A percentile compares a stretch with the other conserved stretches of the same genome.
Evolutionary conservation across 2,797 vertebrate species (phyloP).

Genomic region (Molossus alvarezi): DNA sequence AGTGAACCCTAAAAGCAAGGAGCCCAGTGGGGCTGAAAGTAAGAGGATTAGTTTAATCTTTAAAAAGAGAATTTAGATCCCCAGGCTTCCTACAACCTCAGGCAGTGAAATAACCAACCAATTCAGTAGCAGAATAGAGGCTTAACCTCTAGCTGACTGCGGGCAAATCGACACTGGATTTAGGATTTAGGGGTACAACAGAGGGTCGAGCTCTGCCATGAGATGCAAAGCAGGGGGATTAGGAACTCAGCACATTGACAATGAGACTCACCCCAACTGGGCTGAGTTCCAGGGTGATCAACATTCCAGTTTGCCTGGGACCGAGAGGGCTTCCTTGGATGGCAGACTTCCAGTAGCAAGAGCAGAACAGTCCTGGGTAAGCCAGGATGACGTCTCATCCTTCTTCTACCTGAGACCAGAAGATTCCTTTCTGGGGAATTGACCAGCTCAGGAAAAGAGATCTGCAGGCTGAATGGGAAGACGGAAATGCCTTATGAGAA

Average conservation of each 20-base stretch:
- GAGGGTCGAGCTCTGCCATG: background rate
- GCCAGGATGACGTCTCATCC: background rate
- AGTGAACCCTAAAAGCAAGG: background rate
- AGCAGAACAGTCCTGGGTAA: background rate
- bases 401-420: background rate
- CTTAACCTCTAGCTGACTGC: background rate
- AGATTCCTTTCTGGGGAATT: background rate
- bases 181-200: background rate
- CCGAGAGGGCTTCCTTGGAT: background rate
- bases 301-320: background rate
- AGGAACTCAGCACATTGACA: background rate
- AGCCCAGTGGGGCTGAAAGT: background rate
- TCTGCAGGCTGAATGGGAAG: rapidly evolving
- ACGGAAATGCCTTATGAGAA: background rate
- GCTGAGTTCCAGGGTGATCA: background rate
- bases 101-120: background rate
- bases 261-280: background rate
- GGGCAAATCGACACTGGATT: background rate
- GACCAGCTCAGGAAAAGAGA: background rate
- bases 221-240: background rate
- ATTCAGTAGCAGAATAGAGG: background rate
- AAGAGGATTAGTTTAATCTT: background rate
- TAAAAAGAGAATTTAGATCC: background rate
- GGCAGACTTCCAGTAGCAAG: background rate
- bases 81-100: background rate